Percentiles rank a stretch among this genome's conserved stretches.
Conservation (phyloP, 2,888 invertebrate species). For the Leptinotarsa peninsularis region DNA sequence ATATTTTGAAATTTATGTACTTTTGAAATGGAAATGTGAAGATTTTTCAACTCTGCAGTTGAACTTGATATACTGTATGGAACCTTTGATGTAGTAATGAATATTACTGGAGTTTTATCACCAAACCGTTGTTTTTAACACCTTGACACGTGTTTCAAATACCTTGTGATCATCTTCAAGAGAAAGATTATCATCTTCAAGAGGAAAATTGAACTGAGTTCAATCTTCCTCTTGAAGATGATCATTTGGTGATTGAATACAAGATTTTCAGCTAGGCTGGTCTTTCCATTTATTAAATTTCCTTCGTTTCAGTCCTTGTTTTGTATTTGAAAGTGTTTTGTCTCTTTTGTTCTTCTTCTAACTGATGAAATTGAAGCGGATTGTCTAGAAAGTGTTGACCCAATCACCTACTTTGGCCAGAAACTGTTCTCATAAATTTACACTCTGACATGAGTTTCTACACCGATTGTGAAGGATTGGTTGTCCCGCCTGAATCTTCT, state of each 20-base stretch:
- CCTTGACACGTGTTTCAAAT: too few relatives aligned
- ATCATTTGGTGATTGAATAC: background rate
- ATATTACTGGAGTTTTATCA: too few relatives aligned
- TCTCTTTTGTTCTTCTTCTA: conserved; percentile 14
- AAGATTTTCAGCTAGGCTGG: background rate
- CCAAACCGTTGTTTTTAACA: too few relatives aligned
- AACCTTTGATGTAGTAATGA: too few relatives aligned
- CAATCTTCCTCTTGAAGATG: too few relatives aligned
- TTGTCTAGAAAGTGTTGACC: background rate
- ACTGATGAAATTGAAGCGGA: conserved; percentile 14
- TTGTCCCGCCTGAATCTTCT: conserved; percentile 18
- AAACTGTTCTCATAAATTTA: conserved; percentile 11
- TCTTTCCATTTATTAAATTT: conserved; percentile 1
- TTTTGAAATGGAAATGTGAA: too few relatives aligned
- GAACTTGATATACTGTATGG: too few relatives aligned
- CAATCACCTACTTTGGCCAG: conserved; percentile 12
- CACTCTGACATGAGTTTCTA: conserved; percentile 11
- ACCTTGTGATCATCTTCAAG: too few relatives aligned
- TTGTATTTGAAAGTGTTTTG: background rate
- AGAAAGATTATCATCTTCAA: too few relatives aligned
- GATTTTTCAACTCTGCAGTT: too few relatives aligned
- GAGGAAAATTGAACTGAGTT: too few relatives aligned
- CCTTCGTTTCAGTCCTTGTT: background rate
- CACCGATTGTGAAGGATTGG: conserved; percentile 11
- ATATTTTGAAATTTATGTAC: too few relatives aligned